Percentiles rank a stretch among this genome's conserved stretches.
phyloP scores from a whole-genome alignment of 2,888 invertebrate species.

The Mycalesis mineus region DNA sequence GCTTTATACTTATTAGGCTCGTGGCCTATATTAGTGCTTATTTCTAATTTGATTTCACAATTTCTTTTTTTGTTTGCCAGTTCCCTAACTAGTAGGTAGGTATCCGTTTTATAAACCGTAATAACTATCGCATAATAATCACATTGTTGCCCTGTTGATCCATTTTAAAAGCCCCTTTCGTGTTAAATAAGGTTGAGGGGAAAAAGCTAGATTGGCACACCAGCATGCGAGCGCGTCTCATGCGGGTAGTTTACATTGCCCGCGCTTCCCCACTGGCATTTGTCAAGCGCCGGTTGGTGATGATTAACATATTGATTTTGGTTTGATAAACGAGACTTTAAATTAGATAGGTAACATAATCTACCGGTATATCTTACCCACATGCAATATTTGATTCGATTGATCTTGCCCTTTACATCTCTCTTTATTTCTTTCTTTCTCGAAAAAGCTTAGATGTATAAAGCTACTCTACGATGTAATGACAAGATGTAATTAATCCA shows the following conservation, averaged over 20 bases:
- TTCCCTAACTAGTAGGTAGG: neutral
- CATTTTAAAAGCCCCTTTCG: slow-evolving; percentile 59
- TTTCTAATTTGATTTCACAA: neutral
- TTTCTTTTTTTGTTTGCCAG: neutral
- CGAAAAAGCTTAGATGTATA: neutral
- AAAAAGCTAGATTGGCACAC: slow-evolving; percentile 64
- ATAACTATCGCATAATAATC: slow-evolving; percentile 26
- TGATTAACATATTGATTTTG: slow-evolving; percentile 65
- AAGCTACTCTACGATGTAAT: too few species aligned
- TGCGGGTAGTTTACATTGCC: slow-evolving; percentile 61
- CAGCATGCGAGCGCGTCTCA: slow-evolving; percentile 58
- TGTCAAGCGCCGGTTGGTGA: slow-evolving; percentile 47
- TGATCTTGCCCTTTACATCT: too few species aligned
- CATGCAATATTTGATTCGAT: too few species aligned
- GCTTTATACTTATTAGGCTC: too few species aligned
- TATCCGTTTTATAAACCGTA: slow-evolving; percentile 16
- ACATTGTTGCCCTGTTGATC: slow-evolving; percentile 40
- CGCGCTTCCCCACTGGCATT: slow-evolving; percentile 41
- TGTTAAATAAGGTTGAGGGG: slow-evolving; percentile 61
- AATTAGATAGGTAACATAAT: too few species aligned
- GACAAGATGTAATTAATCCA: too few species aligned
- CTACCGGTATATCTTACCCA: too few species aligned
- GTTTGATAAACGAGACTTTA: slow-evolving; percentile 43
- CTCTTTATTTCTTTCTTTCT: too few species aligned
- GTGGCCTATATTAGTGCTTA: too few species aligned